Conservation (phyloP, 92 coral and sea anemone genomes). For the Siderastrea siderea region DNA sequence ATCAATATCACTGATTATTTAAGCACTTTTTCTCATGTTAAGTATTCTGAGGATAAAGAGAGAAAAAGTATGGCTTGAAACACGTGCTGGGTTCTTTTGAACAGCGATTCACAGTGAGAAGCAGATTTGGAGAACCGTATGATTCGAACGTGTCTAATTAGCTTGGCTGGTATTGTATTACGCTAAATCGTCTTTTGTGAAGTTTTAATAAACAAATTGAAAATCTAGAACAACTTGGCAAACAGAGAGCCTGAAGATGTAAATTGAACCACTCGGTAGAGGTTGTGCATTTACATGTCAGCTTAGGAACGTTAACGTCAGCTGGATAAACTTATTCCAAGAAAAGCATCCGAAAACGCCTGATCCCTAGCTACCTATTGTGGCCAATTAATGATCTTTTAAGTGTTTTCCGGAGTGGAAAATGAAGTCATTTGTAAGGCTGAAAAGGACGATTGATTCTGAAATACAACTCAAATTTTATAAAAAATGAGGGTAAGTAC, state of each 20-base stretch:
- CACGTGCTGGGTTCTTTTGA: not conserved
- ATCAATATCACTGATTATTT: not conserved
- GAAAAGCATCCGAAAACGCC: not conserved
- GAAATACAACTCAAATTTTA: not conserved
- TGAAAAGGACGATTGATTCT: not conserved
- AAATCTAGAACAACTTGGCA: conserved; percentile 12
- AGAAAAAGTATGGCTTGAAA: not conserved
- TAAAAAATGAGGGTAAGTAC: too few relatives aligned
- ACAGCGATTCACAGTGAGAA: not conserved
- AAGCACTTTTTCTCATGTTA: conserved; percentile 13
- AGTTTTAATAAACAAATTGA: conserved; percentile 1
- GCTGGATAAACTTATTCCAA: not conserved
- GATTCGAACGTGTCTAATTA: not conserved
- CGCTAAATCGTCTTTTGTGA: conserved; percentile 19
- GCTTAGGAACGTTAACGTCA: too few relatives aligned
- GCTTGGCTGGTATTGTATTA: not conserved
- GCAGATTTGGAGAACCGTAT: conserved; percentile 1
- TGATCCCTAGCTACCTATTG: not conserved
- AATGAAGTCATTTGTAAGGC: not conserved
- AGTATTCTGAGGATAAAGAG: not conserved
- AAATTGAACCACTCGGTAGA: too few relatives aligned
- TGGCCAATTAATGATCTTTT: conserved; percentile 11
- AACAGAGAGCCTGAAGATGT: conserved; percentile 16
- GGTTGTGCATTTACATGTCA: too few relatives aligned
- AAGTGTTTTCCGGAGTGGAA: not conserved